Evolutionary conservation across 1,140 invertebrate genomes (phyloP), one percentile per base, ranked within the genome.

Genomic region (Physella acuta): DNA sequence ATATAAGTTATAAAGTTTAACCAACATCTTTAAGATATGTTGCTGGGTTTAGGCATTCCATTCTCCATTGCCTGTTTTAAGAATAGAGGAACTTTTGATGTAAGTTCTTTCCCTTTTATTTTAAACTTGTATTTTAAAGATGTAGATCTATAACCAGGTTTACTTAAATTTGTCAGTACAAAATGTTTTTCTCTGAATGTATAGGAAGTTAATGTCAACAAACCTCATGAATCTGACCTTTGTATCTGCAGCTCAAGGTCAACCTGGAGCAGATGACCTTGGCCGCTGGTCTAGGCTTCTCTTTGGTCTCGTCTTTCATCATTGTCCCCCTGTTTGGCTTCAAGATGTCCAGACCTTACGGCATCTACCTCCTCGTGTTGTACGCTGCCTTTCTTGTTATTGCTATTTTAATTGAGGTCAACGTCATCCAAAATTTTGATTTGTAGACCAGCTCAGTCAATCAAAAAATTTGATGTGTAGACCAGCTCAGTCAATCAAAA

Each of bases 31-130:
- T n/a, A n/a, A 87, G 87, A 89, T 83, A 74, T 88, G 30, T 74
- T 89, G 1, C 85, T 83, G 73, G 88, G 88, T 26, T 85, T 89
- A 60, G 88, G 88, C 20, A 80, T 88, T 69, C 87, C 88, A 26
- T 89, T 89, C 75, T 85, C 86, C 3, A 84, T 88, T 49, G 80
- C 76, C n/a, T 81, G 82, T 30, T 62, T 85, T 4, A 81, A 85
- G 73, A 78, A 82, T 49, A 81, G 82, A 58, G 76, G 68, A n/a
- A 70, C 75, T 31, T 79, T 77, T 55, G 30, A 75, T 44, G 80
- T 82, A 74, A 76, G 75, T 66, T n/a, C n/a, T n/a, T n/a, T n/a
- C n/a, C n/a, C n/a, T n/a, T n/a, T n/a, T n/a, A n/a, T n/a, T n/a
- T n/a, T n/a, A n/a, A n/a, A n/a, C n/a, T n/a, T n/a, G n/a, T n/a